Evolutionary conservation across 2,888 invertebrate genomes (phyloP).

Genomic region (Nephrotoma guestfalica): DNA sequence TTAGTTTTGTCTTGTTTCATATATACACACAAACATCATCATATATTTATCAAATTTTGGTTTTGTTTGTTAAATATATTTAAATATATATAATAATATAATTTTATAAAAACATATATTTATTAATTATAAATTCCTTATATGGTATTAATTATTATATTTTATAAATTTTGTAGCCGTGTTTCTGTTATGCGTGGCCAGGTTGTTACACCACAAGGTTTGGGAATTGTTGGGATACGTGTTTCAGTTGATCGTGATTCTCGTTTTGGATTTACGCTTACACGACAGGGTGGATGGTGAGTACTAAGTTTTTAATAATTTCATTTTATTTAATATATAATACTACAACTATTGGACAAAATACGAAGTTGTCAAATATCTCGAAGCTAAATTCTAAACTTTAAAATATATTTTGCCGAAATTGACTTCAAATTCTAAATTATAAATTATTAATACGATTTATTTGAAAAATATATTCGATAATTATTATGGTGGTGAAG

Average conservation of each 20-base stretch:
- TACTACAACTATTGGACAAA: too few relatives aligned
- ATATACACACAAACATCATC: background rate
- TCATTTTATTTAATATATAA: conserved; percentile 4
- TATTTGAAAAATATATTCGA: too few relatives aligned
- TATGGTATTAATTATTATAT: background rate
- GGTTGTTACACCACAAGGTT: conserved; percentile 86
- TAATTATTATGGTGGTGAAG: too few relatives aligned
- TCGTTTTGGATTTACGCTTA: conserved; percentile 89
- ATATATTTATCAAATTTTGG: background rate
- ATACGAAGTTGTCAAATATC: too few relatives aligned
- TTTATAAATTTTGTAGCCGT: conserved; percentile 53
- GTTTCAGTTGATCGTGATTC: conserved; percentile 91
- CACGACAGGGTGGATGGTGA: conserved; percentile 88
- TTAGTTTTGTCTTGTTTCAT: background rate
- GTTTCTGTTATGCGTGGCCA: conserved; percentile 97
- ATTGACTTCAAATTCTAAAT: too few relatives aligned
- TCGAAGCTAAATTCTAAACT: too few relatives aligned
- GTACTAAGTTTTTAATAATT: conserved; percentile 27
- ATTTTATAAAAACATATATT: background rate
- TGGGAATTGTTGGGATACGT: conserved; percentile 92
- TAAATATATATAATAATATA: background rate
- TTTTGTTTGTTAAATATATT: background rate
- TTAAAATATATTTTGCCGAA: too few relatives aligned
- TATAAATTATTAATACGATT: too few relatives aligned
- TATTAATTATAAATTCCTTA: background rate